These are phyloP conservation scores for Amphimallon solstitiale DNA, from an alignment of 2,888 invertebrate genomes.

Conservation along the genomic window DNA sequence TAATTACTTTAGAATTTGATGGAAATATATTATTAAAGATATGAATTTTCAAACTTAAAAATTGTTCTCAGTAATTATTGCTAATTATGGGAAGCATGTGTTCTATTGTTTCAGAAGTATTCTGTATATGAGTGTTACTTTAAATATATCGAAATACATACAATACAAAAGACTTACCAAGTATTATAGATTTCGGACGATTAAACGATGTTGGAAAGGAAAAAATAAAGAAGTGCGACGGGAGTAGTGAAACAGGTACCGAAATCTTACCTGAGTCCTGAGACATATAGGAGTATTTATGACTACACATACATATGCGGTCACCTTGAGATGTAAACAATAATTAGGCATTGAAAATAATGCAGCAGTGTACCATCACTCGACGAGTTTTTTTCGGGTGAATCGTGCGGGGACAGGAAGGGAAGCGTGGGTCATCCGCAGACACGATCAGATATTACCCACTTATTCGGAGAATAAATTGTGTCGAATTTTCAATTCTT, in stretches of 20 bases:
- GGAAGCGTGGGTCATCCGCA: conserved; percentile 32
- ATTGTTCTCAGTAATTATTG: too few relatives aligned
- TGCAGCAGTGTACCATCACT: conserved; percentile 49
- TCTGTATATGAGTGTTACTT: too few relatives aligned
- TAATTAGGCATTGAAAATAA: conserved; percentile 61
- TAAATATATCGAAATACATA: conserved; percentile 9
- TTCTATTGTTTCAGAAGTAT: too few relatives aligned
- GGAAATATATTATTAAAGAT: too few relatives aligned
- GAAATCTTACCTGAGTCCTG: conserved; percentile 56
- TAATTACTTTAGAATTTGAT: too few relatives aligned
- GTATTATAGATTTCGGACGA: conserved; percentile 11
- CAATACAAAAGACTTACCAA: conserved; percentile 20
- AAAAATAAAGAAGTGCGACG: conserved; percentile 30
- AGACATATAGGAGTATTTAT: conserved; percentile 59
- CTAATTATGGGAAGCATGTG: too few relatives aligned
- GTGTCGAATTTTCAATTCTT: conserved; percentile 49
- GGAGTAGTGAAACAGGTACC: conserved; percentile 54
- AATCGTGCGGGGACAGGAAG: conserved; percentile 5
- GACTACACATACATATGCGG: conserved; percentile 58
- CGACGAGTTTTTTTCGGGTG: conserved; percentile 26
- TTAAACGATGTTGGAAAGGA: conserved; percentile 14
- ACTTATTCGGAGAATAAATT: conserved; percentile 54
- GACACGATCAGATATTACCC: conserved; percentile 52
- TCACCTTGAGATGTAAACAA: conserved; percentile 62
- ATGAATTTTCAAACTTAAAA: too few relatives aligned